Conservation (phyloP, 2,888 invertebrate genomes). For the Thecophora atra region DNA sequence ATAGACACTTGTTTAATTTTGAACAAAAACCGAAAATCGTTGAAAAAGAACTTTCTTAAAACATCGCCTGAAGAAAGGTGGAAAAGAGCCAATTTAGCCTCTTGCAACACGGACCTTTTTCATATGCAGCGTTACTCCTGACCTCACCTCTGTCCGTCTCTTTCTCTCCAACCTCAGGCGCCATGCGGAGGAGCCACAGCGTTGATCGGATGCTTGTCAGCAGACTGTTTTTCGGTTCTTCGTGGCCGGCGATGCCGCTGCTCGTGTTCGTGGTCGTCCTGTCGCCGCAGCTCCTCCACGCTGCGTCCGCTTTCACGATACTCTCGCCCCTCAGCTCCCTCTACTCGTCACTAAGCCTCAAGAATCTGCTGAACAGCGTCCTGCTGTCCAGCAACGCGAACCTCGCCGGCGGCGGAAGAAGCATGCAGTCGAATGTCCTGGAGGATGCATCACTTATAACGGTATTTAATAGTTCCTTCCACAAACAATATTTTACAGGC, state of each 20-base stretch:
- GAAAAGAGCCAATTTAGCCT: background rate
- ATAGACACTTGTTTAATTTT: too few relatives aligned
- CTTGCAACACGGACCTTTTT: background rate
- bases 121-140: background rate
- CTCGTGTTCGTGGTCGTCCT: constrained; percentile 36
- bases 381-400: constrained; percentile 61
- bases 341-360: constrained; percentile 61
- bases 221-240: constrained; percentile 43
- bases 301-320: constrained; percentile 58
- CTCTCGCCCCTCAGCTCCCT: constrained; percentile 58
- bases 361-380: constrained; percentile 62
- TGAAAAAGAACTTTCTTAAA: too few relatives aligned
- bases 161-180: background rate
- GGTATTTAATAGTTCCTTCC: constrained; percentile 48
- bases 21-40: too few relatives aligned
- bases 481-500: too few relatives aligned
- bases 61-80: constrained; percentile 10
- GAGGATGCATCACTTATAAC: constrained; percentile 64
- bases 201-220: background rate
- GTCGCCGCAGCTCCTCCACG: constrained; percentile 52
- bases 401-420: constrained; percentile 61
- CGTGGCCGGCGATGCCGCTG: constrained; percentile 50
- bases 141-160: background rate
- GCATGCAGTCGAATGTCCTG: constrained; percentile 61
- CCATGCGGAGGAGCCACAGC: constrained; percentile 49